These are phyloP conservation scores for Schizothorax lantsangensis DNA, from an alignment of 2,797 vertebrate genomes.

Conservation along the genomic window DNA sequence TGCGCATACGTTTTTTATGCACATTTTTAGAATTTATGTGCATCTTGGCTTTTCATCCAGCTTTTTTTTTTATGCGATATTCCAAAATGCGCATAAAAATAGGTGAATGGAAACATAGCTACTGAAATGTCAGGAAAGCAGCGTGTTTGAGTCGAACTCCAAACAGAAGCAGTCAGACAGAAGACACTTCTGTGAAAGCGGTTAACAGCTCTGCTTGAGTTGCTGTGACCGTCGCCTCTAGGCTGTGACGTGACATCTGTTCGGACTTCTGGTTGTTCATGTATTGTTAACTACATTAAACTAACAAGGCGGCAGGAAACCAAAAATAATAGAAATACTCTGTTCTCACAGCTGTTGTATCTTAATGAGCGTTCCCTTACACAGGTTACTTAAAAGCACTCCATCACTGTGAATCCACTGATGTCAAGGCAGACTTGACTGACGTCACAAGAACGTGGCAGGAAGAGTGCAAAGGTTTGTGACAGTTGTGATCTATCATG, in stretches of 20 bases:
- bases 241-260: conserved; percentile 7
- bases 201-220: conserved; percentile 6
- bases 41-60: no score
- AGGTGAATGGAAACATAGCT: neutral
- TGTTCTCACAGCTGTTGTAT: neutral
- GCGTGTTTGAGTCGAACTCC: neutral
- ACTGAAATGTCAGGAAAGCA: neutral
- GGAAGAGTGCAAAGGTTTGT: neutral
- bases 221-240: neutral
- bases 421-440: neutral
- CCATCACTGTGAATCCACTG: neutral
- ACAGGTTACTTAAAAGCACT: neutral
- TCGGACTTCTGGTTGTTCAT: neutral
- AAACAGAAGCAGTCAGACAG: neutral
- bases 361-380: neutral
- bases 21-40: no score
- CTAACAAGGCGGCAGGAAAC: neutral
- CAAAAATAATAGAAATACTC: neutral
- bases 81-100: no score
- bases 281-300: conserved; percentile 2
- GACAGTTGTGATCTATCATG: neutral
- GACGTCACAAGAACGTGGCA: neutral
- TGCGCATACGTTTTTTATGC: no score
- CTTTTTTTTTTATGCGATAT: neutral
- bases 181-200: neutral